Base-by-base conservation (phyloP, 1,140 invertebrate species). In the Nymphalis io region DNA sequence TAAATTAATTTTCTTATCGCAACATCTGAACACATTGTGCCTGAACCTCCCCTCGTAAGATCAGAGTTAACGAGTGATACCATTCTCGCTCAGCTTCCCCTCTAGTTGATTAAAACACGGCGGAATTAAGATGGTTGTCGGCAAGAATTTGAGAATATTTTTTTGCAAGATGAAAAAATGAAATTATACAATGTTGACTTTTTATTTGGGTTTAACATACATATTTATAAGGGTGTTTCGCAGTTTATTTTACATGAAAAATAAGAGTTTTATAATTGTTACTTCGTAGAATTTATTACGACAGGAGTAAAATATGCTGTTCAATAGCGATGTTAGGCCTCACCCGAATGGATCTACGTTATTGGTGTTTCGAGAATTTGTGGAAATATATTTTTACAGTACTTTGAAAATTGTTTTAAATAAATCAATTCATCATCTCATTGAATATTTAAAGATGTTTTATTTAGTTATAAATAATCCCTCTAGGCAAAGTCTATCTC, bases 41-140 rank as follows among this genome's bases (percentile, higher is more conserved):
- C 60, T 48, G 16, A 63, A 33, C 59, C 57, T 74, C 64, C 64
- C 60, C 60, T 60, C 42, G 57, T 60, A 63, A 74, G 64, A 74
- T 71, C 60, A 38, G 60, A 64, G 60, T 65, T 74, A 74, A 71
- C 73, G 65, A 74, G 68, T 46, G 60, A 63, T 74, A 61, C 33
- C 59, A 70, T 68, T 70, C 60, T 66, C 40, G 40, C 67, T 59
- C 44, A n/a, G 38, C 33, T 55, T 55, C 33, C 64, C 63, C 44
- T n/a, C 48, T 38, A 68, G 63, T 71, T 74, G 72, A 74, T 74
- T 74, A 74, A 74, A 74, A 68, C 68, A 63, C 60, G 64, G 59
- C 59, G 11, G 55, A 62, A 68, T 72, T 74, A 70, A 74, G 68
- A 74, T 67, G 60, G 53, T 74, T 74, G 72, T 67, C 64, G 67